These are phyloP conservation scores for Anorthoa munda DNA, from an alignment of 2,888 invertebrate genomes.

Conservation along the genomic window DNA sequence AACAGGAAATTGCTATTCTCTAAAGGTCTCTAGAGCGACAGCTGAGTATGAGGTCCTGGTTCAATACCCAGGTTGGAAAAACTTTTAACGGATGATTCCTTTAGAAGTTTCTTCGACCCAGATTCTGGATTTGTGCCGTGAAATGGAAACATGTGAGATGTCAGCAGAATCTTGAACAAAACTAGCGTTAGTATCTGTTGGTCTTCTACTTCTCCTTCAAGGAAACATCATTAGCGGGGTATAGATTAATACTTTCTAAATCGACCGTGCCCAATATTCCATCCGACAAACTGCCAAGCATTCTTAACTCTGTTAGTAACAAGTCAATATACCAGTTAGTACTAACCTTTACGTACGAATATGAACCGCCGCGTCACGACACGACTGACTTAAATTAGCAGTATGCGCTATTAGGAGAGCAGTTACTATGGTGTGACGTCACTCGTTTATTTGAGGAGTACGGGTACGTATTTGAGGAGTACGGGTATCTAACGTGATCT, in stretches of 20 bases:
- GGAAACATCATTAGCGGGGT: too few species aligned
- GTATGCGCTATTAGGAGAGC: constrained; percentile 11
- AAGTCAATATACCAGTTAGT: neutral
- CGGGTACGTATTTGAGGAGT: constrained; percentile 32
- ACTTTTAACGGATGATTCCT: too few species aligned
- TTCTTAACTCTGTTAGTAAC: neutral
- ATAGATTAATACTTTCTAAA: neutral
- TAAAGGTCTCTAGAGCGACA: too few species aligned
- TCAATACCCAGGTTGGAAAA: neutral
- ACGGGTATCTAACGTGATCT: constrained; percentile 32
- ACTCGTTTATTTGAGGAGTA: constrained; percentile 40
- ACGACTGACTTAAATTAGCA: constrained; percentile 33
- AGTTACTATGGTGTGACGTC: constrained; percentile 54
- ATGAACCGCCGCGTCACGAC: constrained; percentile 28
- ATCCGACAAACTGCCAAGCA: neutral
- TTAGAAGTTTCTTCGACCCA: too few species aligned
- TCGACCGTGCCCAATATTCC: neutral
- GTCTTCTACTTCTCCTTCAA: too few species aligned
- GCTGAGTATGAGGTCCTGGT: neutral
- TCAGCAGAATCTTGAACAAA: too few species aligned
- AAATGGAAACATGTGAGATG: neutral
- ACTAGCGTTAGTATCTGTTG: too few species aligned
- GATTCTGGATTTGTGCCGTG: too few species aligned
- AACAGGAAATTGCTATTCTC: too few species aligned
- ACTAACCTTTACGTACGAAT: constrained; percentile 23